These are phyloP conservation scores for Peromyscus eremicus DNA, from an alignment of 2,797 vertebrate genomes.

Conservation along the genomic window DNA sequence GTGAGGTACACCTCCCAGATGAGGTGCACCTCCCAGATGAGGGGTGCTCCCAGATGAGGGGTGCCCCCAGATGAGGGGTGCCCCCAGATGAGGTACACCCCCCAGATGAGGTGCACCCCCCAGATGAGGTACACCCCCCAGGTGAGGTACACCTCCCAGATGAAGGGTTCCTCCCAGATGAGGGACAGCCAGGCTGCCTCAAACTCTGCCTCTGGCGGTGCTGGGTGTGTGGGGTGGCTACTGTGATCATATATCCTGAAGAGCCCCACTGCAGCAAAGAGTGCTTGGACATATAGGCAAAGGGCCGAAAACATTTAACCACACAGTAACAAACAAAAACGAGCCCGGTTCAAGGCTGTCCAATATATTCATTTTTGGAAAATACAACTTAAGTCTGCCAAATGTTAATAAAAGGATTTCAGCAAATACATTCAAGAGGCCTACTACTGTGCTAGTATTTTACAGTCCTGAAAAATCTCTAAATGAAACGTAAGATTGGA, in stretches of 20 bases:
- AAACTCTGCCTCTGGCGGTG: not conserved
- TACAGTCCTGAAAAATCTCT: not conserved
- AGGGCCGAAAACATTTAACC: not conserved
- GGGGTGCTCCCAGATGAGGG: too few species aligned
- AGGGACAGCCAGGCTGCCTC: not conserved
- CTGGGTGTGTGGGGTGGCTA: not conserved
- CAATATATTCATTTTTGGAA: not conserved
- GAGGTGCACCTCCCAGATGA: not conserved
- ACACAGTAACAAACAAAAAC: constrained; percentile 20
- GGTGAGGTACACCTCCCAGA: too few species aligned
- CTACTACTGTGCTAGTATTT: not conserved
- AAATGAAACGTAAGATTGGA: not conserved
- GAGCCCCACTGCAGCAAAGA: not conserved
- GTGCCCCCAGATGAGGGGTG: not conserved
- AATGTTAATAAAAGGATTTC: constrained; percentile 29
- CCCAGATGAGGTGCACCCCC: not conserved
- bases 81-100: not conserved
- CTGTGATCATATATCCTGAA: not conserved
- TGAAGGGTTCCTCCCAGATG: not conserved
- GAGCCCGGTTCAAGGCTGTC: not conserved
- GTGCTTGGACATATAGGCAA: not conserved
- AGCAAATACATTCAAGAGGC: not conserved
- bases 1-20: not conserved
- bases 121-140: too few species aligned
- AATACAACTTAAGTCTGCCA: not conserved